A percentile compares a stretch with the other conserved stretches of the same genome.
Evolutionary conservation across 2,888 invertebrate genomes (phyloP).

Genomic region (Zaprionus bogoriensis): DNA sequence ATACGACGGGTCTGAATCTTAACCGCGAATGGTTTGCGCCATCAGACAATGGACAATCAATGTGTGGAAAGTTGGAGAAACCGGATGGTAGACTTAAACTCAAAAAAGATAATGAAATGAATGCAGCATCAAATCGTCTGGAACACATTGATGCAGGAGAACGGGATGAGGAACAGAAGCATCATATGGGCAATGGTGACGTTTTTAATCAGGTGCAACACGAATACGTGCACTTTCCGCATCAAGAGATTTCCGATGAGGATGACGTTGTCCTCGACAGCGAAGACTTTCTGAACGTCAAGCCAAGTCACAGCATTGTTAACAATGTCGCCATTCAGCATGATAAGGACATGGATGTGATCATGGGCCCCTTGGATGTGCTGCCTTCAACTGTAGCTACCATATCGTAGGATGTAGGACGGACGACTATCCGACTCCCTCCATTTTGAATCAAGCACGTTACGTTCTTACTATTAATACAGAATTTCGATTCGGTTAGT

Average conservation of each 20-base stretch:
- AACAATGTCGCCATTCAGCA: constrained; percentile 9
- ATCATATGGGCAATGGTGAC: constrained; percentile 13
- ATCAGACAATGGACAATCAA: background rate
- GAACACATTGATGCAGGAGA: background rate
- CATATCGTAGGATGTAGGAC: constrained; percentile 30
- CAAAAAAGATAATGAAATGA: background rate
- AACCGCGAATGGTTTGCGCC: background rate
- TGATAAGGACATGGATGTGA: constrained; percentile 29
- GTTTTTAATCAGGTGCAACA: background rate
- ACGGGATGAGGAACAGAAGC: background rate
- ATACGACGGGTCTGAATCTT: constrained; percentile 15
- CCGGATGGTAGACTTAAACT: background rate
- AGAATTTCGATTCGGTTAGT: constrained; percentile 34
- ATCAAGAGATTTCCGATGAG: constrained; percentile 16
- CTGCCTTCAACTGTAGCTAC: constrained; percentile 8
- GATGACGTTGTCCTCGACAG: constrained; percentile 50
- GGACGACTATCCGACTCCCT: background rate
- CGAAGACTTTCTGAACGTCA: constrained; percentile 58
- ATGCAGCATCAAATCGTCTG: background rate
- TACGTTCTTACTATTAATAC: constrained; percentile 11
- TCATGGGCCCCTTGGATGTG: constrained; percentile 30
- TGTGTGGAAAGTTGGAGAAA: background rate
- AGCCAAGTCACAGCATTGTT: constrained; percentile 29
- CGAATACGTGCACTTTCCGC: background rate
- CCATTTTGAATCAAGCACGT: constrained; percentile 18